Evolutionary conservation across 2,797 vertebrate species (phyloP), one percentile per base, ranked within the genome.

Genomic region (Zenarchopterus dispar): DNA sequence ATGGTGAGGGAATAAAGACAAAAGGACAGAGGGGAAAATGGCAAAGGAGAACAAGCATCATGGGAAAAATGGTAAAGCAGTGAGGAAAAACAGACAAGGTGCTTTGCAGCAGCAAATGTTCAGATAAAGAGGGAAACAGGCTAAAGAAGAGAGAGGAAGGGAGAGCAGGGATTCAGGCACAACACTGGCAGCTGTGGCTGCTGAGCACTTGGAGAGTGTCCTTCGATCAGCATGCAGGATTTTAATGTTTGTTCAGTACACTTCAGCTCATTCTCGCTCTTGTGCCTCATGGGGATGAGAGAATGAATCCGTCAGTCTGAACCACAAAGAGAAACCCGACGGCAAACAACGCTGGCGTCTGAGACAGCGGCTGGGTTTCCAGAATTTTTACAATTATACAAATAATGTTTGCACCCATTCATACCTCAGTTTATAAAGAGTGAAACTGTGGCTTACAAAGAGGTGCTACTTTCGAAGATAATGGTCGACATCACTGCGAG

Each of bases 161-260:
- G 49, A 13, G 19, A 24, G 72, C 4, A 1, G 33, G 17, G 48
- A 54, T 45, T 63, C 17, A 64, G 24, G 21, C 55, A 24, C 52
- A 48, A 67, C 62, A 56, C 53, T 8, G 52, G 54, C 23, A 19
- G 69, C 72, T 57, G 65, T 65, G 73, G 75, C 78, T 79, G 75
- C 73, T 26, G 84, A 72, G 67, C 13, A 84, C 83, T 74, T 11
- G 15, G 39, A 78, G 86, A 80, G 59, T 28, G 68, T 82, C 82
- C 81, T 57, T 1, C 79, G 75, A 83, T 75, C 65, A 19, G 6
- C 56, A 54, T 59, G 24, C 42, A 1, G 17, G 48, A 59, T 49
- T 42, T 56, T 55, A 59, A 48, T 73, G 48, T 5, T 6, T 51
- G 43, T 2, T 22, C 50, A 46, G 57, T 4, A 8, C 43, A 53